Evolutionary conservation across 2,888 invertebrate species (phyloP).

Genomic region (Pollenia amentaria): DNA sequence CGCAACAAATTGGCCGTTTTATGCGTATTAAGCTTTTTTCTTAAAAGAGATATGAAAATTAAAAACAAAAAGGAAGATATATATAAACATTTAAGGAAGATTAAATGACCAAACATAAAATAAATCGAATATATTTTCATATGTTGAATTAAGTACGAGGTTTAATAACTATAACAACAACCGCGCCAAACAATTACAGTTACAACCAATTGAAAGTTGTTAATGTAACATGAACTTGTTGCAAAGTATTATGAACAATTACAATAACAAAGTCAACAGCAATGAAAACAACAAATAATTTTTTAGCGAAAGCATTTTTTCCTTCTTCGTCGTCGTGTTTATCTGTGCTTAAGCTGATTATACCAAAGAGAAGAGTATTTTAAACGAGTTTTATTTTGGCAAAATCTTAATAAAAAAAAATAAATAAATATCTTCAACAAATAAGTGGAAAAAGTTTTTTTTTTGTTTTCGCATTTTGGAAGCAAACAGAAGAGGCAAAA

Average conservation of each 20-base stretch:
- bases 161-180: conserved; percentile 41
- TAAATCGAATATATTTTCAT: no score
- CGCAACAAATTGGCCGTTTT: background rate
- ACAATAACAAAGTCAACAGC: conserved; percentile 72
- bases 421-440: background rate
- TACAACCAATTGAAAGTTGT: conserved; percentile 77
- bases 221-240: conserved; percentile 83
- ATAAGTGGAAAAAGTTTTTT: conserved; percentile 57
- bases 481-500: conserved; percentile 60
- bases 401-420: conserved; percentile 47
- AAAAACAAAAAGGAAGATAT: conserved; percentile 57
- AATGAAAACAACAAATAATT: conserved; percentile 67
- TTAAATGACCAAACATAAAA: conserved; percentile 26
- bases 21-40: background rate
- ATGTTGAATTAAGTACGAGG: background rate
- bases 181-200: conserved; percentile 40
- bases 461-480: conserved; percentile 59
- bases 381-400: conserved; percentile 72
- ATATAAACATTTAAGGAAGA: conserved; percentile 66
- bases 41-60: conserved; percentile 38
- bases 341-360: conserved; percentile 36
- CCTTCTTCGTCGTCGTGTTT: background rate
- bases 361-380: conserved; percentile 55
- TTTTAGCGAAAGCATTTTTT: conserved; percentile 73
- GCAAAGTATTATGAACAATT: conserved; percentile 63